These are phyloP conservation scores for Philaenus spumarius DNA, from an alignment of 1,140 invertebrate species.

Conservation along the genomic window DNA sequence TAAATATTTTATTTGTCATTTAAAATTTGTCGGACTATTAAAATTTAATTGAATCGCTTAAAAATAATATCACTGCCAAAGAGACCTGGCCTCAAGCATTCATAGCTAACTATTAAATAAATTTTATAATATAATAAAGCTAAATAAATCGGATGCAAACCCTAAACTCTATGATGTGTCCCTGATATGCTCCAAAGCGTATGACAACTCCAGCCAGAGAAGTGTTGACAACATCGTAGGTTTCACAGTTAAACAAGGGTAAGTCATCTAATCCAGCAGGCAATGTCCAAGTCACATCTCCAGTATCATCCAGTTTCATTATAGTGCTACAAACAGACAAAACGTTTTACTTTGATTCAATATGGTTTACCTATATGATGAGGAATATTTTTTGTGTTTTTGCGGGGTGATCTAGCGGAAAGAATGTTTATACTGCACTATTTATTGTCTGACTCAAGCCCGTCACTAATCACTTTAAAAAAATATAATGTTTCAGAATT, in stretches of 20 bases:
- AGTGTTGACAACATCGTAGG: slow-evolving; percentile 49
- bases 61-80: no score
- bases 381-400: background rate
- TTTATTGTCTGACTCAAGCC: no score
- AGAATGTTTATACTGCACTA: no score
- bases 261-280: slow-evolving; percentile 48
- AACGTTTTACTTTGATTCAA: background rate
- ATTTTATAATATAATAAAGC: no score
- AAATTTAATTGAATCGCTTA: no score
- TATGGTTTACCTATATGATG: background rate
- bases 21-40: no score
- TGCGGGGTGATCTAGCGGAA: background rate
- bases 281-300: slow-evolving; percentile 58
- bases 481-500: no score
- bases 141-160: slow-evolving; percentile 35
- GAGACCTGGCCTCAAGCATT: no score
- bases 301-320: slow-evolving; percentile 55
- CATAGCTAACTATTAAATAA: no score
- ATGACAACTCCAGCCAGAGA: slow-evolving; percentile 38
- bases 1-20: no score
- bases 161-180: slow-evolving; percentile 58
- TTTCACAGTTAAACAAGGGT: slow-evolving; percentile 58
- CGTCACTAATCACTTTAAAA: no score
- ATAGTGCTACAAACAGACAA: slow-evolving; percentile 46
- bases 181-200: slow-evolving; percentile 54